Evolutionary conservation across 1,140 invertebrate genomes (phyloP).

Genomic region (Lepidurus packardi): DNA sequence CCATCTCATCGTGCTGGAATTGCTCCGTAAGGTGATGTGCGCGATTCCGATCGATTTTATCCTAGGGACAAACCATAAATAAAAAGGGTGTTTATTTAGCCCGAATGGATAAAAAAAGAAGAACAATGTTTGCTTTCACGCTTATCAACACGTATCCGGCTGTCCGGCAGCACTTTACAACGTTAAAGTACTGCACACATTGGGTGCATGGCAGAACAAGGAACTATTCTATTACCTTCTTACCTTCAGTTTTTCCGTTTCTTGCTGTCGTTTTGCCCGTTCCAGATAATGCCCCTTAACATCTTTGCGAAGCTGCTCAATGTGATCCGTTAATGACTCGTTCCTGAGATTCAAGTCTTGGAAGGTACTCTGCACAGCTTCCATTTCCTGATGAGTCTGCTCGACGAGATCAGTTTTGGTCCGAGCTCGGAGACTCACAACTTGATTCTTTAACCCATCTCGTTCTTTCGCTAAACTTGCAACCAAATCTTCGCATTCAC

Average conservation of each 20-base stretch:
- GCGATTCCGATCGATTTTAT: neutral
- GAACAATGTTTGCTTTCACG: neutral
- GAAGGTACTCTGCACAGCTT: neutral
- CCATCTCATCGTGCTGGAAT: neutral
- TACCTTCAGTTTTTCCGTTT: neutral
- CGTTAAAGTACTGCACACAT: neutral
- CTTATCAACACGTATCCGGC: conserved; percentile 6
- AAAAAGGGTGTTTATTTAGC: neutral
- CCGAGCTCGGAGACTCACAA: neutral
- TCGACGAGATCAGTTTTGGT: neutral
- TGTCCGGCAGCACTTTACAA: neutral
- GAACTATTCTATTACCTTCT: neutral
- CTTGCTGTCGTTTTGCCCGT: neutral
- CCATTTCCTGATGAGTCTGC: neutral
- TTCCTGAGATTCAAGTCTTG: neutral
- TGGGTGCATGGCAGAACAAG: neutral
- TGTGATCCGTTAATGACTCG: neutral
- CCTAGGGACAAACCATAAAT: neutral
- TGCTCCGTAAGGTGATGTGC: neutral
- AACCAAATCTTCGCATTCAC: neutral
- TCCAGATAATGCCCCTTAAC: neutral
- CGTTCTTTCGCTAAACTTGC: neutral
- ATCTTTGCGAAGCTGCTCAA: neutral
- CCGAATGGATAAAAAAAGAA: neutral
- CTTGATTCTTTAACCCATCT: neutral